A percentile compares a stretch with the other conserved stretches of the same genome.
Evolutionary conservation across 2,888 invertebrate genomes (phyloP).

Genomic region (Melanotus villosus): DNA sequence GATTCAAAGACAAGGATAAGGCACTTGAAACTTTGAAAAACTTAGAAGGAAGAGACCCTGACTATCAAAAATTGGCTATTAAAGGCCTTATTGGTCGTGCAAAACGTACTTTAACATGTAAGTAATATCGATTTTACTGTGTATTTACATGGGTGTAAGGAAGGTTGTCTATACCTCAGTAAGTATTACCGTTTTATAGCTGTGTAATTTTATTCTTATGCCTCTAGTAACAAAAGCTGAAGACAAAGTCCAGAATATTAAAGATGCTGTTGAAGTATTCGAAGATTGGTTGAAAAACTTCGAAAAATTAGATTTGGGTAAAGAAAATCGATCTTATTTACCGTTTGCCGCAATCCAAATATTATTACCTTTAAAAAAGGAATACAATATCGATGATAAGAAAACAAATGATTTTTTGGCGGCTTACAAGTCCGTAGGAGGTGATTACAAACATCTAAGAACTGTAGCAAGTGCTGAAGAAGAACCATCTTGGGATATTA

Average conservation of each 20-base stretch:
- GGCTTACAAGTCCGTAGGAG: conserved; percentile 76
- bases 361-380: conserved; percentile 71
- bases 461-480: conserved; percentile 73
- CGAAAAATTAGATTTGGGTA: conserved; percentile 76
- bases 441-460: conserved; percentile 82
- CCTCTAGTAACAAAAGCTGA: conserved; percentile 81
- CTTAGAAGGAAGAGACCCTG: conserved; percentile 79
- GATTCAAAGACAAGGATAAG: conserved; percentile 84
- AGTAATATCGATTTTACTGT: conserved; percentile 52
- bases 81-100: conserved; percentile 81
- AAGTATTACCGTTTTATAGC: too few species aligned
- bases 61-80: conserved; percentile 82
- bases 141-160: background rate
- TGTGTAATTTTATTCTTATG: too few species aligned
- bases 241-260: conserved; percentile 81
- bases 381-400: conserved; percentile 69
- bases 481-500: conserved; percentile 81
- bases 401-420: conserved; percentile 72
- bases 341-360: conserved; percentile 73
- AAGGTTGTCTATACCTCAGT: conserved; percentile 15
- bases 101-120: conserved; percentile 78
- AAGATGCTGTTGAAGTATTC: conserved; percentile 79
- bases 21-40: conserved; percentile 78
- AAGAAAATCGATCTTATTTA: conserved; percentile 80
- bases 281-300: conserved; percentile 84